These are phyloP conservation scores for Tringa solitaria DNA, from an alignment of 2,113 vertebrate species.

Conservation along the genomic window DNA sequence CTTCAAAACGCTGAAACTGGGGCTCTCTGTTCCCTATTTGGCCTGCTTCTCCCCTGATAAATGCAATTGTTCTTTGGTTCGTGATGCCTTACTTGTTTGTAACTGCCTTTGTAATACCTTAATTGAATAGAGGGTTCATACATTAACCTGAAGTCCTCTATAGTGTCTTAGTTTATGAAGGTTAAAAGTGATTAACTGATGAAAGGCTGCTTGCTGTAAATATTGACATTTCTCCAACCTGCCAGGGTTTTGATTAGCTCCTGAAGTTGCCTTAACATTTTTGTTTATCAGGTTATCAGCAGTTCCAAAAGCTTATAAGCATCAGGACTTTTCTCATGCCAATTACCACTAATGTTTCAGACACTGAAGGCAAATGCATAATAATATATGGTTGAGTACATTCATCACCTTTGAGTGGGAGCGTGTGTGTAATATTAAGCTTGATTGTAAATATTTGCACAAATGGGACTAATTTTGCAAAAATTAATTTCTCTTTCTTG, in stretches of 20 bases:
- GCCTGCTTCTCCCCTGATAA: constrained; percentile 54
- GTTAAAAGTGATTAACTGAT: constrained; percentile 73
- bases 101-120: constrained; percentile 71
- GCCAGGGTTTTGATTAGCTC: constrained; percentile 58
- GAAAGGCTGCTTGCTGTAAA: constrained; percentile 73
- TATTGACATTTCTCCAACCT: constrained; percentile 69
- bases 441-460: constrained; percentile 24
- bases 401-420: neutral
- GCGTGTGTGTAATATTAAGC: neutral
- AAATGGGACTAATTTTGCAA: neutral
- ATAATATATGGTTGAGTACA: neutral
- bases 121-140: constrained; percentile 60
- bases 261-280: constrained; percentile 61
- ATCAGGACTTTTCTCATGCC: constrained; percentile 10
- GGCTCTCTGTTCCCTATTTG: constrained; percentile 39
- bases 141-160: constrained; percentile 69
- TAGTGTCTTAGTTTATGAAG: constrained; percentile 62
- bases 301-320: constrained; percentile 34
- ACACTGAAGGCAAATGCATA: neutral
- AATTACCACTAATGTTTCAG: neutral
- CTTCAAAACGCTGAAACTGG: constrained; percentile 26
- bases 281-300: constrained; percentile 60
- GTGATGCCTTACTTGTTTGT: constrained; percentile 37
- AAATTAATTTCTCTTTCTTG: neutral
- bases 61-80: constrained; percentile 61